Conservation (phyloP, 2,113 vertebrate genomes). For the Macaca nemestrina region DNA sequence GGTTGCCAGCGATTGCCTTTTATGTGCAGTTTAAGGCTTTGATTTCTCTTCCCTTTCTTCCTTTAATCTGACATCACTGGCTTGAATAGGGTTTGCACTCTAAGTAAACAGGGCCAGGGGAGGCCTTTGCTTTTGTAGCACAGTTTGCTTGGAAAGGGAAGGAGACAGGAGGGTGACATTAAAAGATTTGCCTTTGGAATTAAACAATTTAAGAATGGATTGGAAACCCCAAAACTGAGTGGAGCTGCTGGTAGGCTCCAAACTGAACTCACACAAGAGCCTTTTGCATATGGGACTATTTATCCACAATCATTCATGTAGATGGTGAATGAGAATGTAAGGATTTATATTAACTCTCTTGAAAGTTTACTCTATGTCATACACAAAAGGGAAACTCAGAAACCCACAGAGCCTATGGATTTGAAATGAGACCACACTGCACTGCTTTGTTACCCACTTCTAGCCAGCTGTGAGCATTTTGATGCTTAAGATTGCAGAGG, state of each 20-base stretch:
- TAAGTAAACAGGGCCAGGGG: conserved; percentile 89
- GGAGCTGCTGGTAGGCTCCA: conserved; percentile 74
- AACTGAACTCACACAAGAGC: conserved; percentile 54
- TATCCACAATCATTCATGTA: conserved; percentile 68
- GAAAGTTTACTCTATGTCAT: conserved; percentile 75
- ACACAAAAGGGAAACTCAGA: conserved; percentile 68
- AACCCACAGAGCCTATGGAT: conserved; percentile 49
- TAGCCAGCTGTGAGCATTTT: conserved; percentile 13
- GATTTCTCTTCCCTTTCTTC: conserved; percentile 89
- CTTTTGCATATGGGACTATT: conserved; percentile 69
- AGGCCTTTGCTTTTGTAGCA: conserved; percentile 85
- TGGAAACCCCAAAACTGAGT: conserved; percentile 80
- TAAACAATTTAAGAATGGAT: conserved; percentile 86
- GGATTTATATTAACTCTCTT: conserved; percentile 84
- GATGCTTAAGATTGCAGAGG: background rate
- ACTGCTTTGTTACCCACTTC: conserved; percentile 15
- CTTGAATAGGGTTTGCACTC: conserved; percentile 89
- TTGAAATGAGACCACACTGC: conserved; percentile 3
- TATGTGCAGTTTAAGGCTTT: conserved; percentile 90
- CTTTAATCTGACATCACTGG: conserved; percentile 90
- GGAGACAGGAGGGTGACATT: conserved; percentile 84
- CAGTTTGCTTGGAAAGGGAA: conserved; percentile 68
- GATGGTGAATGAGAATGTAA: conserved; percentile 80
- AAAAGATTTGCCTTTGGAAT: conserved; percentile 88
- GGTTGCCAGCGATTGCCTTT: conserved; percentile 88